phyloP scores from a whole-genome alignment of 2,888 invertebrate genomes.

The Metopia argyrocephala region DNA sequence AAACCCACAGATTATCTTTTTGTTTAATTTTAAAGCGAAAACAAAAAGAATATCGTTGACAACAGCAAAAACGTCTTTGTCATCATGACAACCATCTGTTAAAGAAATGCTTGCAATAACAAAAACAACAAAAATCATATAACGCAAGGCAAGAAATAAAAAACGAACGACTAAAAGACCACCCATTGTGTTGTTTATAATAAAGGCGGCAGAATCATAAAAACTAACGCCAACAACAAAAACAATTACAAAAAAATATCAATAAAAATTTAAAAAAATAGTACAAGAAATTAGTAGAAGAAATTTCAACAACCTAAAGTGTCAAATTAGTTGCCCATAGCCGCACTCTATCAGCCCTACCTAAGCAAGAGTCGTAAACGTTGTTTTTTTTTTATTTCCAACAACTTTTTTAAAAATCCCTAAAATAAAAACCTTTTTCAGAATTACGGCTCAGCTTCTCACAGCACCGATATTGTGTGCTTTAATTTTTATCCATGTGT shows the following conservation, averaged over 20 bases:
- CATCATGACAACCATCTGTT: constrained; percentile 32
- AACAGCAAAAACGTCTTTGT: background rate
- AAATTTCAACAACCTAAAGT: background rate
- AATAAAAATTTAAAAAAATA: constrained; percentile 22
- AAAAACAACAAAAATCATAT: background rate
- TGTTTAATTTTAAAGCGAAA: background rate
- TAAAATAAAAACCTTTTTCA: too few species aligned
- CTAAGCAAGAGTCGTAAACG: background rate
- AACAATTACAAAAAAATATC: constrained; percentile 1
- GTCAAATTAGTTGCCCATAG: constrained; percentile 3
- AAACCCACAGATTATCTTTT: background rate
- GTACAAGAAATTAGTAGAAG: background rate
- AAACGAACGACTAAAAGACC: background rate
- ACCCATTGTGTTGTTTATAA: constrained; percentile 19
- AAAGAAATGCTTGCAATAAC: background rate
- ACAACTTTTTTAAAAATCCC: background rate
- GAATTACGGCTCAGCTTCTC: too few species aligned
- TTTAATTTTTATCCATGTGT: too few species aligned
- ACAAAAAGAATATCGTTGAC: background rate
- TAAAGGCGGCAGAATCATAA: constrained; percentile 6
- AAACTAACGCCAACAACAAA: background rate
- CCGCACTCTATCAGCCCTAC: too few species aligned
- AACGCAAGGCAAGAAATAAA: background rate
- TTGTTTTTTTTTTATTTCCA: background rate
- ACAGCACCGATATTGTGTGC: too few species aligned